Evolutionary conservation across 2,888 invertebrate species (phyloP), one percentile per base, ranked within the genome.

Genomic region (Limenitis arthemis): DNA sequence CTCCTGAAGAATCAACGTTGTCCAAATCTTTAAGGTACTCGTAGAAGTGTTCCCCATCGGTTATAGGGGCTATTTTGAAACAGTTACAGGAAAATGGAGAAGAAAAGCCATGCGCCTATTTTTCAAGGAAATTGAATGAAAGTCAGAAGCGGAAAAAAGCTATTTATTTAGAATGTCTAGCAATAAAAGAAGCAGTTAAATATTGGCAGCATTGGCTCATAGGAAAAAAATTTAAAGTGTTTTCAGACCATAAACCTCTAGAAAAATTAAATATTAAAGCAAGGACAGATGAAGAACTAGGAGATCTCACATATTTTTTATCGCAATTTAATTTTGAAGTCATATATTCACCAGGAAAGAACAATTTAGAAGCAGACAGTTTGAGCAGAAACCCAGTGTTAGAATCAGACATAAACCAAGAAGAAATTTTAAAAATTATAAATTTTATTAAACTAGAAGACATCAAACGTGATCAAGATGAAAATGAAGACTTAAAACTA

Each of bases 201-300:
- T 62, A 57, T 41, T 59, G 62, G 62, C 62, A 60, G 34, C 43
- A 59, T 36, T 58, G 55, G 57, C 47, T 61, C 1, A 61, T 62
- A 36, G 54, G 57, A 11, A 59, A 54, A 51, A 1, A 39, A 37
- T 59, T 63, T 49, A 58, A 31, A 34, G 56, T 59, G 4, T 61
- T 44, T 32, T 53, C 56, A 36, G 59, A 59, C 29, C 49, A 49
- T 34, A 51, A 61, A 47, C 59, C 56, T 8, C 38, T 59, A 34
- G 58, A 61, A 50, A 58, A 59, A 6, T 8, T 62, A 11, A 60
- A 59, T 38, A 49, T 58, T 5, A 57, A 58, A 34, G 11, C 49
- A 32, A 47, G 50, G 47, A 51, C 51, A 32, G 53, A 55, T 49
- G 51, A 61, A 40, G 57, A 60, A 60, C 44, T 62, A 54, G 59